phyloP scores from a whole-genome alignment of 2,888 invertebrate species.

The Nemoura dubitans region DNA sequence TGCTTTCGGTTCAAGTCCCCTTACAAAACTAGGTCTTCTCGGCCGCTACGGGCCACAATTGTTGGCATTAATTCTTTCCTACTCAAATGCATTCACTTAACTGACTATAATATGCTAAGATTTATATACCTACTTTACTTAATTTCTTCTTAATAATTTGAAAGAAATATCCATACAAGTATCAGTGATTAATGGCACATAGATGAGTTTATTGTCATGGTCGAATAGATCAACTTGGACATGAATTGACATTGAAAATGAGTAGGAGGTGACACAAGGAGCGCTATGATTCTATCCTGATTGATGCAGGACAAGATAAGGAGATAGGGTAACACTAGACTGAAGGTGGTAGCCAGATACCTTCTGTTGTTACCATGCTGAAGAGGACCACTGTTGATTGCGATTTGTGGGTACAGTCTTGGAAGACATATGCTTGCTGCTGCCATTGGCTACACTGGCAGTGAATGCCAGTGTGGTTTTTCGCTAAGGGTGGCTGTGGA shows the following conservation, averaged over 20 bases:
- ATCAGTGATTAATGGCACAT: slow-evolving; percentile 7
- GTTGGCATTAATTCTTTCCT: neutral
- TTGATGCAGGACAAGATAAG: neutral
- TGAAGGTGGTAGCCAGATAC: neutral
- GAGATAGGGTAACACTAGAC: neutral
- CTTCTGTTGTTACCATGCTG: neutral
- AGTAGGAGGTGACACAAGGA: neutral
- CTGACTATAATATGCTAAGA: neutral
- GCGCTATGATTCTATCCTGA: neutral
- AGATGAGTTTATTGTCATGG: slow-evolving; percentile 3
- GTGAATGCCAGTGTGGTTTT: neutral
- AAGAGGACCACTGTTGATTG: neutral
- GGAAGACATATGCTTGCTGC: neutral
- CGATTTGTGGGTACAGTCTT: neutral
- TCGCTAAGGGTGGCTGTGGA: no score
- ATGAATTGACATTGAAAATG: slow-evolving; percentile 12
- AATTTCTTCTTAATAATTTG: slow-evolving; percentile 7
- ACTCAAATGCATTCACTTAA: slow-evolving; percentile 7
- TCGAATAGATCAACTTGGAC: neutral
- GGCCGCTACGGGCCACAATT: neutral
- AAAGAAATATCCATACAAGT: neutral
- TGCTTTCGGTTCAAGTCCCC: neutral
- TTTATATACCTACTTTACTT: neutral
- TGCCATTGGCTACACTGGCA: neutral
- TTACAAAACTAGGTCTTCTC: neutral